phyloP scores from a whole-genome alignment of 2,888 invertebrate species.

The Blomia tropicalis region DNA sequence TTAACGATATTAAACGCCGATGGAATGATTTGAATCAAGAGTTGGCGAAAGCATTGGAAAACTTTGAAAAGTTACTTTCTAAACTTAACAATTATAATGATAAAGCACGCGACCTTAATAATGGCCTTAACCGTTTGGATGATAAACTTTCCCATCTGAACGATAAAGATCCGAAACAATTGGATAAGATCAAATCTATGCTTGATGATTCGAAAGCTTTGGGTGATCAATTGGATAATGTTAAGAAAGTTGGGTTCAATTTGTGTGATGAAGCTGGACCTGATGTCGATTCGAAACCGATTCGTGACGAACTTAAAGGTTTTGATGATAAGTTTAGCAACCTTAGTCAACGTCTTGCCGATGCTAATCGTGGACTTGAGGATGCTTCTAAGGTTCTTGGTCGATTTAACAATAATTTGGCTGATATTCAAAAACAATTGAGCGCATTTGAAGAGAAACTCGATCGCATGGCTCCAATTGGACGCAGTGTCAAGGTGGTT shows the following conservation, averaged over 20 bases:
- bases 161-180: slow-evolving; percentile 58
- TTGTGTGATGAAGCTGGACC: slow-evolving; percentile 58
- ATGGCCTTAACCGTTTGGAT: slow-evolving; percentile 69
- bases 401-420: slow-evolving; percentile 47
- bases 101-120: slow-evolving; percentile 63
- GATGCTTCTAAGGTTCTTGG: slow-evolving; percentile 70
- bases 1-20: slow-evolving; percentile 61
- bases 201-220: slow-evolving; percentile 63
- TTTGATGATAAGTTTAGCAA: slow-evolving; percentile 59
- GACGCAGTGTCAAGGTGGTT: slow-evolving; percentile 68
- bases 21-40: slow-evolving; percentile 79
- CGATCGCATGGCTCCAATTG: slow-evolving; percentile 44
- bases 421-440: slow-evolving; percentile 40
- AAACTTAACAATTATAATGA: slow-evolving; percentile 64
- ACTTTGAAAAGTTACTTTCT: slow-evolving; percentile 56
- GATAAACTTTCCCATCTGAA: slow-evolving; percentile 58
- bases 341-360: slow-evolving; percentile 56
- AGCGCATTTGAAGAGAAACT: slow-evolving; percentile 64
- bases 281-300: slow-evolving; percentile 53
- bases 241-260: slow-evolving; percentile 55
- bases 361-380: slow-evolving; percentile 59
- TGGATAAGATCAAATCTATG: slow-evolving; percentile 63
- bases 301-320: slow-evolving; percentile 59
- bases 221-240: slow-evolving; percentile 52
- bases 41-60: slow-evolving; percentile 56